Evolutionary conservation across 53 echinoderm and acorn worm species (phyloP).

Genomic region (Stichopus horrens): DNA sequence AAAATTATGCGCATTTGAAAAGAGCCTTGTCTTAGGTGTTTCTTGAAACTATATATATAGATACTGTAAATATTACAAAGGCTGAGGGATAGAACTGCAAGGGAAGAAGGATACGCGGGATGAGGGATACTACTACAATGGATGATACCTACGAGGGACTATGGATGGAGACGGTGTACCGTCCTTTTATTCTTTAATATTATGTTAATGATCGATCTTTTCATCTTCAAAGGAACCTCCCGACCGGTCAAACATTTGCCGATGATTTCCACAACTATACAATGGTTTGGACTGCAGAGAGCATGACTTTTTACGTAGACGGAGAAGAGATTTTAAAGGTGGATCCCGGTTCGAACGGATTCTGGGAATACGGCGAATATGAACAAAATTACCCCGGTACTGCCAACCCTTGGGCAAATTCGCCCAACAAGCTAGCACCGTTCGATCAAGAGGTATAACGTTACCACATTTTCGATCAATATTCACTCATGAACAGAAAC

Average conservation of each 20-base stretch:
- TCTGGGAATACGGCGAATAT: conserved; percentile 79
- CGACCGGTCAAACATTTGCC: conserved; percentile 59
- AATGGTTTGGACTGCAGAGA: conserved; percentile 71
- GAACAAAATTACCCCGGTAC: conserved; percentile 54
- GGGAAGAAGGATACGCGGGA: too few species aligned
- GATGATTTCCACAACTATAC: conserved; percentile 65
- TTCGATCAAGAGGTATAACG: conserved; percentile 82
- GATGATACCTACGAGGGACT: too few species aligned
- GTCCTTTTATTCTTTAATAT: too few species aligned
- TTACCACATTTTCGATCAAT: too few species aligned
- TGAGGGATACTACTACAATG: too few species aligned
- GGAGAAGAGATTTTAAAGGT: conserved; percentile 57
- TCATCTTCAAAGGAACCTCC: conserved; percentile 53
- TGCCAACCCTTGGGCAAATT: conserved; percentile 76
- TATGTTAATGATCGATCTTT: background rate
- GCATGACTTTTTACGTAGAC: conserved; percentile 74
- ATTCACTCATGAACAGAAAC: too few species aligned
- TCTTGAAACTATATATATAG: too few species aligned
- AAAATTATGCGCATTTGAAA: too few species aligned
- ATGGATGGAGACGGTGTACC: too few species aligned
- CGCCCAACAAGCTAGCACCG: conserved; percentile 74
- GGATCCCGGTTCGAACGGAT: conserved; percentile 71
- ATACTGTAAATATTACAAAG: too few species aligned
- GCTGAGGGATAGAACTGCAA: too few species aligned
- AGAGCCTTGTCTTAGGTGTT: too few species aligned